Conservation (phyloP, 1,140 invertebrate genomes). For the Papilio polytes region DNA sequence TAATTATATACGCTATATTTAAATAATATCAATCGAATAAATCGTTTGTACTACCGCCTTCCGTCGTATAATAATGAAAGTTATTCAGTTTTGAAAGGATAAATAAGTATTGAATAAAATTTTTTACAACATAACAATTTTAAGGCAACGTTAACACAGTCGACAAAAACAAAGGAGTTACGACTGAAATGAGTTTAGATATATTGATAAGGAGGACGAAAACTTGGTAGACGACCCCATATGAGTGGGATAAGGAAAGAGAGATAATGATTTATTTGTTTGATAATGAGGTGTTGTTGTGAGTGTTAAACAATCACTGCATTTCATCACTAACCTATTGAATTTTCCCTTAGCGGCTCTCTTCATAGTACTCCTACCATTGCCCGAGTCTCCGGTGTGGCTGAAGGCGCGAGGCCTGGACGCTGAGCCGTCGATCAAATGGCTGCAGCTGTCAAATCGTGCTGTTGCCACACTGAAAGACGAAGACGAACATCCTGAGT, state of each 20-base stretch:
- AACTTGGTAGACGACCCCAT: too few relatives aligned
- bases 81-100: not conserved
- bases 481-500: constrained; percentile 43
- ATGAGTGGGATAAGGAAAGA: not conserved
- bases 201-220: too few relatives aligned
- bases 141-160: too few relatives aligned
- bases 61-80: not conserved
- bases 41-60: not conserved
- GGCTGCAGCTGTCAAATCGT: constrained; percentile 60
- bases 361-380: constrained; percentile 79
- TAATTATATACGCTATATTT: not conserved
- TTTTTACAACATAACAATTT: too few relatives aligned
- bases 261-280: too few relatives aligned
- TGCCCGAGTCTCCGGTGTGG: constrained; percentile 86
- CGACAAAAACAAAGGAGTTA: too few relatives aligned
- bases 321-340: not conserved
- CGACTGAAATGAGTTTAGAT: too few relatives aligned
- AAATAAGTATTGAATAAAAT: too few relatives aligned
- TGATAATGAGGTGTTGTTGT: too few relatives aligned
- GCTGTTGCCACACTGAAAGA: constrained; percentile 67
- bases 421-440: constrained; percentile 70
- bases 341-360: constrained; percentile 61
- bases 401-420: constrained; percentile 79
- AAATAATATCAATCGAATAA: not conserved
- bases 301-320: too few relatives aligned